Base-by-base conservation (phyloP, 2,113 vertebrate genomes). In the Leiothrix lutea region DNA sequence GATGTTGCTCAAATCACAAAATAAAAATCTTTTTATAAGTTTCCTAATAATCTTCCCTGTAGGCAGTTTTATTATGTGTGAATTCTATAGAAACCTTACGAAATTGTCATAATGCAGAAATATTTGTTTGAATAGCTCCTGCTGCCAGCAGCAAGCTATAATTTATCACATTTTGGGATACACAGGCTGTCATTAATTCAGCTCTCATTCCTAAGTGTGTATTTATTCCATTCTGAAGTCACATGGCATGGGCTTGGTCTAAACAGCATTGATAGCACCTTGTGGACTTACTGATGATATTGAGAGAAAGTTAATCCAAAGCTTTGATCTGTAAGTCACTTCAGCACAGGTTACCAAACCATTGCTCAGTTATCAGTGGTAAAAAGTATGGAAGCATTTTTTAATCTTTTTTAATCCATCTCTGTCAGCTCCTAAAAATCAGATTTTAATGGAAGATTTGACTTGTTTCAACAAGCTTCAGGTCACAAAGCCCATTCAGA, bases 121-220 rank as follows among this genome's bases (percentile, higher is more conserved):
- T 92, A 93, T 79, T 95, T 95, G 69, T 91, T 96, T 93, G 80
- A 96, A 89, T 93, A 93, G 57, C 12, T 97, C 77, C 73, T 94
- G 67, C 80, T 93, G 77, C 42, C 69, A 93, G 48, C 35, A 94
- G 67, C 26, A 95, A 91, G 67, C 60, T 91, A 38, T 93, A 92
- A 94, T 93, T 96, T 85, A 44, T 89, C 60, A 80, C 71, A 92
- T 86, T 95, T 84, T 67, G 60, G 31, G 69, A 62, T 60, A 80
- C 48, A 72, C 35, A 90, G 62, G 84, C 73, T 91, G n/a, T 78
- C 50, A 83, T 95, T 97, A 94, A 91, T 95, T 90, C 78, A 66
- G 11, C 35, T 89, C 72, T n/a, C 14, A 57, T 47, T 65, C 19
- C 0, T 50, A 79, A 91, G 65, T 61, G 51, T n/a, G 66, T 94